These are phyloP conservation scores for Mirza zaza DNA, from an alignment of 2,113 vertebrate species.

Conservation along the genomic window DNA sequence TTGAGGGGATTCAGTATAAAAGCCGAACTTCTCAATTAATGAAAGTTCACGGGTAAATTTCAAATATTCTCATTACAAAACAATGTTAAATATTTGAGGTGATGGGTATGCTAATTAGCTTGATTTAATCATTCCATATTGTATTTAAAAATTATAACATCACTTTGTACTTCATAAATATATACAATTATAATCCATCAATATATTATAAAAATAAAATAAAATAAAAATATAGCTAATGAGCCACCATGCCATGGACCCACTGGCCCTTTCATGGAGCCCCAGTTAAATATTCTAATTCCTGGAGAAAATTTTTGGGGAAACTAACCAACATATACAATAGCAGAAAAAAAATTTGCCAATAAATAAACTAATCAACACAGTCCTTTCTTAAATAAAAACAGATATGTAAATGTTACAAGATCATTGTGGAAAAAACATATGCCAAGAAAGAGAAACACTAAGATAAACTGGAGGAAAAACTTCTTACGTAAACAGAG, in stretches of 20 bases:
- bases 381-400: background rate
- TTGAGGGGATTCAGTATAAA: background rate
- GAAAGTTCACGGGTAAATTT: background rate
- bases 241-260: too few species aligned
- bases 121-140: background rate
- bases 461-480: background rate
- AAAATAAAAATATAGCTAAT: background rate
- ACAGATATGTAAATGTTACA: background rate
- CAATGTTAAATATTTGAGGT: background rate
- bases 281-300: background rate
- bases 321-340: background rate
- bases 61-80: background rate
- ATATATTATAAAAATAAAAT: background rate
- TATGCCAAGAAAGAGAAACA: background rate
- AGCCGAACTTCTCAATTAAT: background rate
- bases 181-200: background rate
- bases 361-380: background rate
- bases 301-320: background rate
- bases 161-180: background rate
- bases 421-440: background rate
- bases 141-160: background rate
- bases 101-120: background rate
- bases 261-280: background rate
- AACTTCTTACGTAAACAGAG: background rate
- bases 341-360: background rate